phyloP scores from a whole-genome alignment of 2,113 vertebrate genomes.

The Panthera leo region DNA sequence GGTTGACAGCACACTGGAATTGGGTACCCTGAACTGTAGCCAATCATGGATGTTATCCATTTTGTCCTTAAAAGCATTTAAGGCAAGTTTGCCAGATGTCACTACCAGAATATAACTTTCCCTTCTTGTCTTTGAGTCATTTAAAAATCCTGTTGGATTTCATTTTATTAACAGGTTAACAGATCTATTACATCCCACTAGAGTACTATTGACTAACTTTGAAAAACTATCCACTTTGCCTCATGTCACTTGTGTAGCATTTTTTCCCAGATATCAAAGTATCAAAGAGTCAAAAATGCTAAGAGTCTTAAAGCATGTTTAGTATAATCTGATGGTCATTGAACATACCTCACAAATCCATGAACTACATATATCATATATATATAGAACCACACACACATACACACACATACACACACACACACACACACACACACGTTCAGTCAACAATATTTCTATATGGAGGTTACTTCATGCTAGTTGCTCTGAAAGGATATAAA shows the following conservation, averaged over 20 bases:
- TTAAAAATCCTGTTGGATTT: slow-evolving; percentile 70
- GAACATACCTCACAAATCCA: not conserved
- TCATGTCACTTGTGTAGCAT: not conserved
- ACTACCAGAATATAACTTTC: slow-evolving; percentile 62
- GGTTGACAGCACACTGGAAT: slow-evolving; percentile 57
- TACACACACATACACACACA: not conserved
- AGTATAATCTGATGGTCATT: slow-evolving; percentile 23
- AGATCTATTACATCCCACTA: slow-evolving; percentile 60
- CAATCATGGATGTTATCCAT: slow-evolving; percentile 60
- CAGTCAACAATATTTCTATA: not conserved
- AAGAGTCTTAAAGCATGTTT: not conserved
- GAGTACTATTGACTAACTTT: slow-evolving; percentile 50
- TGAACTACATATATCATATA: not conserved
- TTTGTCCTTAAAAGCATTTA: slow-evolving; percentile 72
- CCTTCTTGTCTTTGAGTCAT: slow-evolving; percentile 52
- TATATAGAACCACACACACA: not conserved
- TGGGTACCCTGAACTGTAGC: slow-evolving; percentile 47
- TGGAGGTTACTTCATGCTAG: not conserved
- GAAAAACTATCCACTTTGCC: slow-evolving; percentile 56
- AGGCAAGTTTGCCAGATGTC: slow-evolving; percentile 66
- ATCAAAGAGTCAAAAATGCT: slow-evolving; percentile 39
- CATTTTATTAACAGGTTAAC: slow-evolving; percentile 69
- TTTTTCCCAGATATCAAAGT: slow-evolving; percentile 25
- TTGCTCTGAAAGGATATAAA: not conserved
- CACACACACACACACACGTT: too few relatives aligned